Percentiles rank a stretch among this genome's conserved stretches.
Conservation (phyloP, 2,113 vertebrate species). For the Paralichthys olivaceus region DNA sequence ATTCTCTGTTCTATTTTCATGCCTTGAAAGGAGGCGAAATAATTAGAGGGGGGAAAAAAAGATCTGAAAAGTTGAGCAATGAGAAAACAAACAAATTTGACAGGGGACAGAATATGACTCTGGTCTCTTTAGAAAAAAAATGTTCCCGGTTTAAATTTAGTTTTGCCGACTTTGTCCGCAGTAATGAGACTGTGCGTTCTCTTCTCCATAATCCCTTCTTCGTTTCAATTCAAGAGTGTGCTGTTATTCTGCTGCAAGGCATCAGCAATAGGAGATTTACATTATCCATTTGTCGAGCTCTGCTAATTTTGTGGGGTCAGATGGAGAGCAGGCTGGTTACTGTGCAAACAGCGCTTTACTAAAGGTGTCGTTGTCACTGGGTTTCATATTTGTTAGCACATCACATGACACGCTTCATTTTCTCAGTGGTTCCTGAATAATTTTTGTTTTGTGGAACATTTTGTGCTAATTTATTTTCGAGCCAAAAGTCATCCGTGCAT, state of each 20-base stretch:
- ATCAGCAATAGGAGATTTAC: constrained; percentile 57
- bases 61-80: constrained; percentile 56
- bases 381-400: constrained; percentile 36
- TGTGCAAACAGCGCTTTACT: constrained; percentile 28
- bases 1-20: constrained; percentile 72
- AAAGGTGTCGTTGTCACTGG: constrained; percentile 22
- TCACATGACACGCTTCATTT: constrained; percentile 23
- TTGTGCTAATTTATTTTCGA: constrained; percentile 53
- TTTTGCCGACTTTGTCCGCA: constrained; percentile 32
- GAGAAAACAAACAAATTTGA: constrained; percentile 64
- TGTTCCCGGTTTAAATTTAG: constrained; percentile 57
- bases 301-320: constrained; percentile 65
- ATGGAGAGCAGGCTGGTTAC: constrained; percentile 39
- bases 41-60: constrained; percentile 34
- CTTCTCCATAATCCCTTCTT: constrained; percentile 36
- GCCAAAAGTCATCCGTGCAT: constrained; percentile 26
- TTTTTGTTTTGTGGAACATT: constrained; percentile 35
- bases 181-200: constrained; percentile 15
- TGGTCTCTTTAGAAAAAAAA: constrained; percentile 60
- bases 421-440: background rate
- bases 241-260: constrained; percentile 54
- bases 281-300: constrained; percentile 55
- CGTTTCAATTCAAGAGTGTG: constrained; percentile 54
- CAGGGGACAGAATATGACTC: constrained; percentile 43
- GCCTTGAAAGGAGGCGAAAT: constrained; percentile 43